A percentile compares a stretch with the other conserved stretches of the same genome.
Conservation (phyloP, 2,113 vertebrate genomes). For the Asarcornis scutulata region DNA sequence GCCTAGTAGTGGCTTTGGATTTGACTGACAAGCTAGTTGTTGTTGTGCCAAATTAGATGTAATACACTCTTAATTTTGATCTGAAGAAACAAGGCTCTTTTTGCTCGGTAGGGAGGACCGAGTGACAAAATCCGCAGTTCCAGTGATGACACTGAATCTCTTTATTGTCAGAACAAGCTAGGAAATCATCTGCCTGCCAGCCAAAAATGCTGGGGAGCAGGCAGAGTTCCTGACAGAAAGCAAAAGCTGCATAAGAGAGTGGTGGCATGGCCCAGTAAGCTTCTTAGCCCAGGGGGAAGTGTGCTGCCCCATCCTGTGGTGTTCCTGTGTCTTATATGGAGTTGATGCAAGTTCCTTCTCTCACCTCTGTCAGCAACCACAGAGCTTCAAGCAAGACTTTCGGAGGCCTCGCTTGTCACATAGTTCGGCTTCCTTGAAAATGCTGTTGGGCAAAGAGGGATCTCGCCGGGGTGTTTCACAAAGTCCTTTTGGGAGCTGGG, state of each 20-base stretch:
- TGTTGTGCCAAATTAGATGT: not conserved
- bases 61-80: not conserved
- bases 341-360: not conserved
- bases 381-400: not conserved
- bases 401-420: not conserved
- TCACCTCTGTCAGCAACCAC: not conserved
- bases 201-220: not conserved
- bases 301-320: not conserved
- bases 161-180: not conserved
- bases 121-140: conserved; percentile 3
- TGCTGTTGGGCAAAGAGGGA: not conserved
- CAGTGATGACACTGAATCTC: not conserved
- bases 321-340: not conserved
- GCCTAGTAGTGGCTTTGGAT: not conserved
- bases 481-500: not conserved
- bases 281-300: not conserved
- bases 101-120: not conserved
- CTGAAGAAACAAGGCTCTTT: not conserved
- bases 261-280: not conserved
- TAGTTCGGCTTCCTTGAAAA: not conserved
- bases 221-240: not conserved
- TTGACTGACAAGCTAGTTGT: not conserved
- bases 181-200: conserved; percentile 9
- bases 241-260: not conserved
- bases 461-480: not conserved